phyloP scores from a whole-genome alignment of 23 tunicate genomes.

The Oikopleura albicans region DNA sequence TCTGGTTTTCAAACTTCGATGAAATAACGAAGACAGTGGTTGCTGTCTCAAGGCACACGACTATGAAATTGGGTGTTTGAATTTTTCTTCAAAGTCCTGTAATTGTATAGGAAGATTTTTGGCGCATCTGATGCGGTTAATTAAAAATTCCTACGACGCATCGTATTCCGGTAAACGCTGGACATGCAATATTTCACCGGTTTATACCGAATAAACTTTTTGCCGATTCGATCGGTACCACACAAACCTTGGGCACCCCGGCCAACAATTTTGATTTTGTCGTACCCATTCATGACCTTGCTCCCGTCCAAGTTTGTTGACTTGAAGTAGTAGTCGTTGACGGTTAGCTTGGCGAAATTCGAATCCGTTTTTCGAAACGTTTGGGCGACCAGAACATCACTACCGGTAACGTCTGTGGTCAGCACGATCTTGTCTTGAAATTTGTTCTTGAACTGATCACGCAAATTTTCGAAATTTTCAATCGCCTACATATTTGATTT shows the following conservation, averaged over 20 bases:
- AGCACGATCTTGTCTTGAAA: background rate
- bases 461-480: background rate
- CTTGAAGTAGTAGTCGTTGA: background rate
- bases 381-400: background rate
- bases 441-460: background rate
- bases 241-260: background rate
- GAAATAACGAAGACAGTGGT: no score
- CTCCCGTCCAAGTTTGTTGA: background rate
- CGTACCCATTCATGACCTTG: background rate
- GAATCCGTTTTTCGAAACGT: background rate
- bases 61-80: no score
- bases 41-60: no score
- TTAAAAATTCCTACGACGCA: no score
- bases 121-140: no score
- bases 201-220: no score
- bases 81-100: no score
- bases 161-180: no score
- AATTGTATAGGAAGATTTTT: no score
- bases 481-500: background rate
- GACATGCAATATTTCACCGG: no score
- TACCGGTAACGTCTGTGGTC: background rate
- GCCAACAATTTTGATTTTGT: background rate
- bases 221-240: no score
- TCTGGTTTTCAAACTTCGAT: no score
- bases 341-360: background rate